Conservation (phyloP, 2,888 invertebrate genomes). For the Mythimna pallens region DNA sequence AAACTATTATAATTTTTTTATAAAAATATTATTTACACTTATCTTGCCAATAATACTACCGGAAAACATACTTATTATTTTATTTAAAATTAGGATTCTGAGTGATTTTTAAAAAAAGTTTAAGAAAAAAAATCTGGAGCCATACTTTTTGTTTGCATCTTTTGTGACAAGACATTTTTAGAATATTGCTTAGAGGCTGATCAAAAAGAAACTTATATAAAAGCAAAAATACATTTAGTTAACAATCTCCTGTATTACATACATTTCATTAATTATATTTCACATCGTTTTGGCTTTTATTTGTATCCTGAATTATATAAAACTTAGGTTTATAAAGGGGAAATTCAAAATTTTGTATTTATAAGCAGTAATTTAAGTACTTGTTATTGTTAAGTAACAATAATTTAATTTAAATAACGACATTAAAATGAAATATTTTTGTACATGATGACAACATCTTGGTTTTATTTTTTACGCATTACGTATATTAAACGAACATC, state of each 20-base stretch:
- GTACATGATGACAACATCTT: constrained; percentile 78
- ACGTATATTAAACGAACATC: not conserved
- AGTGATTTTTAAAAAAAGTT: not conserved
- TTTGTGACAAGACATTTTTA: constrained; percentile 33
- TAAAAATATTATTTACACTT: constrained; percentile 21
- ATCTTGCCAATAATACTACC: constrained; percentile 50
- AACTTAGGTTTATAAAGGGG: constrained; percentile 37
- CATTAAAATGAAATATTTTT: constrained; percentile 88
- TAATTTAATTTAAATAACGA: constrained; percentile 82
- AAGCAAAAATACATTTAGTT: constrained; percentile 18
- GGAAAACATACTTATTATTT: constrained; percentile 20
- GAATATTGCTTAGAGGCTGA: constrained; percentile 46
- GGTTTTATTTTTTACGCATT: constrained; percentile 66
- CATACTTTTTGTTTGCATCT: constrained; percentile 2
- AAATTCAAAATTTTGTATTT: constrained; percentile 65
- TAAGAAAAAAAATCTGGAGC: not conserved
- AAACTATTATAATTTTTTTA: constrained; percentile 21
- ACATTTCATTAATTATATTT: constrained; percentile 22
- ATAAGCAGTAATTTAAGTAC: constrained; percentile 69
- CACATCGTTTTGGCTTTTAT: constrained; percentile 36
- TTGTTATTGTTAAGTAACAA: constrained; percentile 83
- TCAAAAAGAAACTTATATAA: constrained; percentile 21
- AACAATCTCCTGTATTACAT: constrained; percentile 12
- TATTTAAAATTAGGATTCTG: constrained; percentile 9
- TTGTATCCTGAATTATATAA: constrained; percentile 49